These are phyloP conservation scores for Apteryx mantelli DNA, from an alignment of 2,113 vertebrate genomes.

Conservation along the genomic window DNA sequence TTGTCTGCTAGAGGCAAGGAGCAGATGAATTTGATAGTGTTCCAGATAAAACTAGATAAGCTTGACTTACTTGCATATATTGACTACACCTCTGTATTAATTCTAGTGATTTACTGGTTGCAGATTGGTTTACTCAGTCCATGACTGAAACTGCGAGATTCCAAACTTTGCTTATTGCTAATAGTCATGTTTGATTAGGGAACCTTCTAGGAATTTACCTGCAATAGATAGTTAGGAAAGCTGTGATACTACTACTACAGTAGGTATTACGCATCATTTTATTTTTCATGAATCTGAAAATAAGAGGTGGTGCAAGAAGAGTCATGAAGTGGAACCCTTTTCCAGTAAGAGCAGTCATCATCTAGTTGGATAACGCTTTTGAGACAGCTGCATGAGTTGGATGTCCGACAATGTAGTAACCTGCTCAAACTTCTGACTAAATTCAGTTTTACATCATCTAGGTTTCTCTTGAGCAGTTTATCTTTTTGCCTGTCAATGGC, in stretches of 20 bases:
- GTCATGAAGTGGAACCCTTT: background rate
- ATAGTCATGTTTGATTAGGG: accelerated
- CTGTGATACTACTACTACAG: accelerated
- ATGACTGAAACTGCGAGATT: background rate
- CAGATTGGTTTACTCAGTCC: background rate
- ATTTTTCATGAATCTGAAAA: background rate
- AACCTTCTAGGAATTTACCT: background rate
- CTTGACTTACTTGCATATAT: background rate
- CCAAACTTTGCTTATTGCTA: background rate
- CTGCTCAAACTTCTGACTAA: background rate
- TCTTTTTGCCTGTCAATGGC: background rate
- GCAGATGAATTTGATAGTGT: background rate
- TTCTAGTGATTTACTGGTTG: background rate
- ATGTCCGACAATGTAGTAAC: background rate
- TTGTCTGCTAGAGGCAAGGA: background rate
- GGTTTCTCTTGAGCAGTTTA: background rate
- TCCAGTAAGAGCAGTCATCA: background rate
- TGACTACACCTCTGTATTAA: background rate
- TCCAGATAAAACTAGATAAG: background rate
- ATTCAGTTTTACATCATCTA: background rate
- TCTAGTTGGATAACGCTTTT: background rate
- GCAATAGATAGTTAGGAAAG: background rate
- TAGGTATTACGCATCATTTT: background rate
- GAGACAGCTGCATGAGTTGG: background rate
- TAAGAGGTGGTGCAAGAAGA: background rate